Percentiles rank a stretch among this genome's conserved stretches.
These are phyloP conservation scores for Lethenteron camtschaticum DNA, from an alignment of 2,113 vertebrate genomes.

Conservation along the genomic window DNA sequence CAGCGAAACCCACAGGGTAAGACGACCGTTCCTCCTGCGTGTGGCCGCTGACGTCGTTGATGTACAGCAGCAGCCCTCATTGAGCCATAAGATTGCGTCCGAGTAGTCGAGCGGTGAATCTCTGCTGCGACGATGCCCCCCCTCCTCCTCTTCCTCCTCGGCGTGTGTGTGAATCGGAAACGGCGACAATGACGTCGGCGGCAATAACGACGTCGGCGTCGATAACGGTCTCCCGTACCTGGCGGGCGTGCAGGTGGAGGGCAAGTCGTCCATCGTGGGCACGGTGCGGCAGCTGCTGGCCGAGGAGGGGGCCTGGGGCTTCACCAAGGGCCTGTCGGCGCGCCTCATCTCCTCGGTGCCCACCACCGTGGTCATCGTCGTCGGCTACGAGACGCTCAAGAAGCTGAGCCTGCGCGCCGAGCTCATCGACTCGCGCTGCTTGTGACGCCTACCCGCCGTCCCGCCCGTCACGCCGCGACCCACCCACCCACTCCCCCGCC, in stretches of 20 bases:
- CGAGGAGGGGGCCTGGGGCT: conserved; percentile 56
- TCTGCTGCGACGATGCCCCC: too few relatives aligned
- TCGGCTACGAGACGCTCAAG: conserved; percentile 87
- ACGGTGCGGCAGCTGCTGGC: conserved; percentile 68
- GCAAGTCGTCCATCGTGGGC: conserved; percentile 48
- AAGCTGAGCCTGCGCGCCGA: conserved; percentile 71
- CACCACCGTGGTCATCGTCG: conserved; percentile 70
- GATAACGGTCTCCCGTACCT: conserved; percentile 74
- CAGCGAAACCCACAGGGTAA: too few relatives aligned
- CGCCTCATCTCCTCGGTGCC: conserved; percentile 67
- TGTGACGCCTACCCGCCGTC: conserved; percentile 23
- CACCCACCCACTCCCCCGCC: not conserved
- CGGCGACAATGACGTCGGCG: conserved; percentile 25
- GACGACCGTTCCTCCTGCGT: too few relatives aligned
- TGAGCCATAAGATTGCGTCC: too few relatives aligned
- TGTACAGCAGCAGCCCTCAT: too few relatives aligned
- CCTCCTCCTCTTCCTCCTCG: too few relatives aligned
- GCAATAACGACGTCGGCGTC: conserved; percentile 73
- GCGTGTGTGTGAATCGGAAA: too few relatives aligned
- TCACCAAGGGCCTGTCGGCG: conserved; percentile 77
- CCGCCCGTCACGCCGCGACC: not conserved
- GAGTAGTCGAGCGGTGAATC: too few relatives aligned
- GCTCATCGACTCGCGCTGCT: conserved; percentile 57
- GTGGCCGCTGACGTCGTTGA: too few relatives aligned
- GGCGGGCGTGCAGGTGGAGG: conserved; percentile 82